Evolutionary conservation across 2,888 invertebrate genomes (phyloP), one percentile per base, ranked within the genome.

Genomic region (Pristionchus japonicus): DNA sequence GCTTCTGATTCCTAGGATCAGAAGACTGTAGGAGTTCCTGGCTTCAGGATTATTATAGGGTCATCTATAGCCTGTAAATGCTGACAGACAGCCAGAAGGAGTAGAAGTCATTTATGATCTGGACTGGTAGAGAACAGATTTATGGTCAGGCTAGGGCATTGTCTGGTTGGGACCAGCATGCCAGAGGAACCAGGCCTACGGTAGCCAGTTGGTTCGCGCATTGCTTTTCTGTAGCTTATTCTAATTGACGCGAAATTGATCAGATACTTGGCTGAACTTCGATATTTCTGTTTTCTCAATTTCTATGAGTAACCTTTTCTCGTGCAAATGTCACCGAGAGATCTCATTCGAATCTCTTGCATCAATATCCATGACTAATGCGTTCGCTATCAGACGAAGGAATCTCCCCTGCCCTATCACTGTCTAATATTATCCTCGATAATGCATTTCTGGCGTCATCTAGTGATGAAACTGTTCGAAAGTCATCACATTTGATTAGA

Each of bases 341-440:
- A 64, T 31, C 64, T 17, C 31, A 15, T 61, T 23, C 23, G 61
- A 61, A 27, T 31, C 64, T 70, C 37, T 34, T 37, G 70, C 70
- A 37, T 70, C 70, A 70, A 70, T 70, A 70, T 70, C 70, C 70
- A 37, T 70, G 70, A 70, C 70, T 70, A 70, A 70, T 1, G 64
- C 15, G 3, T 31, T 4, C 61, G 13, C 31, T 67, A 67, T 67
- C 64, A 15, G 20, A 15, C 31, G 64, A 27, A 13, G 15, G 13
- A 34, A 67, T 67, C 64, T 67, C 31, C n/a, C 31, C 37, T 37
- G 34, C 37, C 37, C 77, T 47, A 77, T 77, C 77, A 11, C 7
- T 47, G 37, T 47, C 70, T 70, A 70, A 70, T 70, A 67, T 27
- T 67, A 34, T 57, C 57, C n/a, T 31, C 34, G 31, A 31, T 67